Percentiles rank a stretch among this genome's conserved stretches.
phyloP scores from a whole-genome alignment of 1,140 invertebrate genomes.

The Battus philenor region DNA sequence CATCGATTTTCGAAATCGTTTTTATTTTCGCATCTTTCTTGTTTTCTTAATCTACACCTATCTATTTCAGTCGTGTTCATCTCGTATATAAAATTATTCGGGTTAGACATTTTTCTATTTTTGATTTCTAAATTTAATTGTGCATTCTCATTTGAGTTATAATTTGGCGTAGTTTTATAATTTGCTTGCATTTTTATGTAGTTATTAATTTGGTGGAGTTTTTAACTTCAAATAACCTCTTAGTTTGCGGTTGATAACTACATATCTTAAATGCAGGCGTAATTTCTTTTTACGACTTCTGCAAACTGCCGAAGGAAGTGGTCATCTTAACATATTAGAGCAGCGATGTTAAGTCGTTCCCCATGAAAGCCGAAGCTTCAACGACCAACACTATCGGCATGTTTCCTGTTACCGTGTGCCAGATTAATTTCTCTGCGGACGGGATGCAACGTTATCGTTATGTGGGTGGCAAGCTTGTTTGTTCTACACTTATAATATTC shows the following conservation, averaged over 20 bases:
- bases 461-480: conserved; percentile 61
- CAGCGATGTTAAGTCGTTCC: conserved; percentile 18
- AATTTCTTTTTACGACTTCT: conserved; percentile 5
- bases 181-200: conserved; percentile 19
- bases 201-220: neutral
- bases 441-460: conserved; percentile 57
- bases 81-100: conserved; percentile 42
- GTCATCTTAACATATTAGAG: conserved; percentile 48
- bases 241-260: conserved; percentile 4
- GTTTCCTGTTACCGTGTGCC: conserved; percentile 59
- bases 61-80: conserved; percentile 58
- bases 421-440: conserved; percentile 66
- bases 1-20: conserved; percentile 39
- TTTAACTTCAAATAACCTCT: conserved; percentile 4
- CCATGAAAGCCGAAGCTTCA: conserved; percentile 30
- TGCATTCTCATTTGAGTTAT: conserved; percentile 23
- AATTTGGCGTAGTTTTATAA: conserved; percentile 22
- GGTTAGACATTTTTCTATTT: conserved; percentile 32
- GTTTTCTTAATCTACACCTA: conserved; percentile 49
- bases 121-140: conserved; percentile 24
- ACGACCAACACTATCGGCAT: conserved; percentile 44
- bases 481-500: conserved; percentile 64
- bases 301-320: conserved; percentile 17
- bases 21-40: conserved; percentile 37
- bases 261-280: conserved; percentile 9